Percentiles rank a stretch among this genome's conserved stretches.
These are phyloP conservation scores for Epinotia nisella DNA, from an alignment of 2,888 invertebrate genomes.

Conservation along the genomic window DNA sequence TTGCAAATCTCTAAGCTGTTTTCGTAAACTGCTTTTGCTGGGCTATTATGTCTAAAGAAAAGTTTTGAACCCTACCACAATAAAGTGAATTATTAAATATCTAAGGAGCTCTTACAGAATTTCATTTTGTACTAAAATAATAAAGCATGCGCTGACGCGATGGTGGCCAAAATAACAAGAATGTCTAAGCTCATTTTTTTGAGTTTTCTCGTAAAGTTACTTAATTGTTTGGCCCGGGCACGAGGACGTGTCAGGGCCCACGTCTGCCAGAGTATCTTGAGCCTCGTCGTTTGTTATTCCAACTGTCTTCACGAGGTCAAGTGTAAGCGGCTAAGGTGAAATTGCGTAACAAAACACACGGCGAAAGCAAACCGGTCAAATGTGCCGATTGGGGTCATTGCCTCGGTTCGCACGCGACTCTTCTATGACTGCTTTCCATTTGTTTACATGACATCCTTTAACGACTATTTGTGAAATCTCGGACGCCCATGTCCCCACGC, in stretches of 20 bases:
- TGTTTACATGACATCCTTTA: slow-evolving; percentile 40
- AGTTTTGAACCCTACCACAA: slow-evolving; percentile 14
- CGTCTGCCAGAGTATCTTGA: slow-evolving; percentile 36
- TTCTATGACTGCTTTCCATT: slow-evolving; percentile 45
- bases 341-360: slow-evolving; percentile 70
- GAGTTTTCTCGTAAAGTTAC: slow-evolving; percentile 29
- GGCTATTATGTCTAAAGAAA: slow-evolving; percentile 15
- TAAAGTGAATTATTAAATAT: slow-evolving; percentile 11
- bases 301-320: slow-evolving; percentile 72
- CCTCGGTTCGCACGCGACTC: slow-evolving; percentile 66
- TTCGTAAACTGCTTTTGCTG: slow-evolving; percentile 12
- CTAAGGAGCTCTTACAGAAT: background rate
- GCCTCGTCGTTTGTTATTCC: slow-evolving; percentile 51
- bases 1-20: slow-evolving; percentile 28
- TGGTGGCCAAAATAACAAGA: background rate
- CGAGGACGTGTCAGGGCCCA: slow-evolving; percentile 40
- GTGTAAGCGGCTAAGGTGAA: slow-evolving; percentile 81
- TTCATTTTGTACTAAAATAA: slow-evolving; percentile 8
- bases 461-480: slow-evolving; percentile 30
- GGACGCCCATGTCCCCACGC: background rate
- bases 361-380: slow-evolving; percentile 79
- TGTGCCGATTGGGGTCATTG: slow-evolving; percentile 81
- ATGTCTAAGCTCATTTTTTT: slow-evolving; percentile 28
- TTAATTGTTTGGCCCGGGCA: slow-evolving; percentile 32
- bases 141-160: background rate